A percentile compares a stretch with the other conserved stretches of the same genome.
phyloP scores from a whole-genome alignment of 2,113 vertebrate genomes.

The Tenebrosternarchus preto region DNA sequence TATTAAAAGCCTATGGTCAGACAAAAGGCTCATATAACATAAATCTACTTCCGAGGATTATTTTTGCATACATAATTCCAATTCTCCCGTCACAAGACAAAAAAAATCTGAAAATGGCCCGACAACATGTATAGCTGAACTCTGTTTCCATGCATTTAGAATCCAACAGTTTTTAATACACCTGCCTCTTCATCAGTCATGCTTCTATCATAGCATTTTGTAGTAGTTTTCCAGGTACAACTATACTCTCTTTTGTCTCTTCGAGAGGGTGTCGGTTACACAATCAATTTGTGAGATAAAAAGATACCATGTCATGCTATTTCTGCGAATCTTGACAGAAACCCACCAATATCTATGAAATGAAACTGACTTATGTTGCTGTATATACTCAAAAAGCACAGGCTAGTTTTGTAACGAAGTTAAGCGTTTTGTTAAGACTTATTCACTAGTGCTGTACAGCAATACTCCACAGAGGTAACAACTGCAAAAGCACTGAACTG shows the following conservation, averaged over 20 bases:
- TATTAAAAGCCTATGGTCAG: conserved; percentile 62
- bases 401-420: conserved; percentile 47
- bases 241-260: conserved; percentile 37
- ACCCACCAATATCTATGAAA: conserved; percentile 24
- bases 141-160: conserved; percentile 45
- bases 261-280: conserved; percentile 28
- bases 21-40: conserved; percentile 66
- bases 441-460: conserved; percentile 54
- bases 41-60: conserved; percentile 71
- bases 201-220: conserved; percentile 35
- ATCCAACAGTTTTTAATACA: conserved; percentile 45
- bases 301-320: conserved; percentile 10
- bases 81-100: conserved; percentile 39
- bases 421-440: conserved; percentile 45
- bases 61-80: conserved; percentile 75
- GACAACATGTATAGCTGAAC: conserved; percentile 46
- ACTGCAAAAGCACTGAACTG: conserved; percentile 24
- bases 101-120: conserved; percentile 46
- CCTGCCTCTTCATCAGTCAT: conserved; percentile 29
- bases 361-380: conserved; percentile 34
- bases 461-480: conserved; percentile 44
- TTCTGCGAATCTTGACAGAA: conserved; percentile 8
- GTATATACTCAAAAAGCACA: conserved; percentile 54
- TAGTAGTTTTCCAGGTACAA: conserved; percentile 38
- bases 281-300: conserved; percentile 1